These are phyloP conservation scores for Aurelia sp. DNA, from an alignment of 30 jellyfish, hydroid and myxozoan species.

Conservation along the genomic window DNA sequence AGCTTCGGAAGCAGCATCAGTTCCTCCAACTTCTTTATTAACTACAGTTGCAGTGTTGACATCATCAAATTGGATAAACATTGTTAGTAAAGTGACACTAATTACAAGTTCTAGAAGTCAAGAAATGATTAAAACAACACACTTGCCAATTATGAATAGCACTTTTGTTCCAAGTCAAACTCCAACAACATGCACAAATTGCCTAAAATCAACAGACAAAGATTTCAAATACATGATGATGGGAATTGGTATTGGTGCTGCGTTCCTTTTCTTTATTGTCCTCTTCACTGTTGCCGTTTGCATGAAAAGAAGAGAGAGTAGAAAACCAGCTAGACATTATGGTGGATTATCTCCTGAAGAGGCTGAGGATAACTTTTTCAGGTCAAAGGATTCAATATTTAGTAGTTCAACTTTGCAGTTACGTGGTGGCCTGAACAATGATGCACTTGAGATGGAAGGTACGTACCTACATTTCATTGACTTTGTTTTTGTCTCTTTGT, in stretches of 20 bases:
- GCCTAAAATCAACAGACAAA: neutral
- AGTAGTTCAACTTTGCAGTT: slow-evolving; percentile 64
- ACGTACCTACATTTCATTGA: neutral
- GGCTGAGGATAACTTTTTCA: slow-evolving; percentile 27
- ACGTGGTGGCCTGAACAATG: slow-evolving; percentile 49
- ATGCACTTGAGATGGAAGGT: slow-evolving; percentile 64
- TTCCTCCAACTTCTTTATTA: too few species aligned
- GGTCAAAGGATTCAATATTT: slow-evolving; percentile 62
- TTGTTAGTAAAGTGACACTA: too few species aligned
- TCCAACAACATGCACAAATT: neutral
- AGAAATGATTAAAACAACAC: neutral
- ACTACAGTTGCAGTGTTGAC: too few species aligned
- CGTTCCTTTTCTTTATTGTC: slow-evolving; percentile 8
- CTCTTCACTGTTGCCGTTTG: slow-evolving; percentile 9
- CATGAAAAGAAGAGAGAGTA: neutral
- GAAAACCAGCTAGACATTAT: neutral
- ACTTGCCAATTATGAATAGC: neutral
- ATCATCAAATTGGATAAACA: too few species aligned
- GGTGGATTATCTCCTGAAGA: slow-evolving; percentile 7
- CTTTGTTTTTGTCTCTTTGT: too few species aligned
- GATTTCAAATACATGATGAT: slow-evolving; percentile 30
- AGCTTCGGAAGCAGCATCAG: too few species aligned
- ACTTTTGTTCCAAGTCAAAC: neutral
- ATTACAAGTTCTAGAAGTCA: too few species aligned
- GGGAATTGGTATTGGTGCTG: slow-evolving; percentile 48